Evolutionary conservation across 2,888 invertebrate genomes (phyloP).

Genomic region (Cecidostiba fungosa): DNA sequence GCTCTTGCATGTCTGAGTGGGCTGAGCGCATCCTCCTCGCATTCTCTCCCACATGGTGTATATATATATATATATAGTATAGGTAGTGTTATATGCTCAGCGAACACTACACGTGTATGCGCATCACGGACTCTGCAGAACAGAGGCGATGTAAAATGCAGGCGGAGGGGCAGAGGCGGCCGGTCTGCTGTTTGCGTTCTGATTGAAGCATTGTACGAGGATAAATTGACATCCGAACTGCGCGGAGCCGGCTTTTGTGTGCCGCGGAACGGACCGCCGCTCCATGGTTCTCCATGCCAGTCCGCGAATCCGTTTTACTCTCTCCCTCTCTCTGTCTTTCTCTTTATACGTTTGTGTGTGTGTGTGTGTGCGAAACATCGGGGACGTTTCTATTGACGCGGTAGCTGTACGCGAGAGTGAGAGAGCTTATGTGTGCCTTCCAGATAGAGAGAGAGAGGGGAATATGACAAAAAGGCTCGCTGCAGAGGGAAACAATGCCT

Average conservation of each 20-base stretch:
- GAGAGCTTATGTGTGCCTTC: conserved; percentile 38
- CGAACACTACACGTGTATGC: not conserved
- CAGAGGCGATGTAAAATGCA: conserved; percentile 52
- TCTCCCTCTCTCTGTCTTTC: conserved; percentile 13
- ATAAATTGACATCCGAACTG: conserved; percentile 77
- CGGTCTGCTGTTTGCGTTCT: conserved; percentile 75
- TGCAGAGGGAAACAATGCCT: not conserved
- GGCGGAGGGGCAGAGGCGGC: not conserved
- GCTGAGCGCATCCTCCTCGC: not conserved
- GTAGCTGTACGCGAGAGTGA: not conserved
- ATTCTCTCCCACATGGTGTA: too few relatives aligned
- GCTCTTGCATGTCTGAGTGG: conserved; percentile 43
- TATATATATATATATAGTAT: not conserved
- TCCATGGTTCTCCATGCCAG: not conserved
- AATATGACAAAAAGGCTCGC: conserved; percentile 1
- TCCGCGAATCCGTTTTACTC: conserved; percentile 22
- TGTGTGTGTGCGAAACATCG: not conserved
- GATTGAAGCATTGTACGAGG: conserved; percentile 77
- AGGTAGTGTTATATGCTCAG: too few relatives aligned
- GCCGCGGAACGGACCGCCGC: not conserved
- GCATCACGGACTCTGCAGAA: conserved; percentile 25
- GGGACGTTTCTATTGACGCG: not conserved
- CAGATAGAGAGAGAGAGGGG: not conserved
- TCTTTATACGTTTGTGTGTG: not conserved
- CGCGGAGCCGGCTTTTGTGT: conserved; percentile 69